Evolutionary conservation across 2,113 vertebrate genomes (phyloP).

Genomic region (Urocolius indicus): DNA sequence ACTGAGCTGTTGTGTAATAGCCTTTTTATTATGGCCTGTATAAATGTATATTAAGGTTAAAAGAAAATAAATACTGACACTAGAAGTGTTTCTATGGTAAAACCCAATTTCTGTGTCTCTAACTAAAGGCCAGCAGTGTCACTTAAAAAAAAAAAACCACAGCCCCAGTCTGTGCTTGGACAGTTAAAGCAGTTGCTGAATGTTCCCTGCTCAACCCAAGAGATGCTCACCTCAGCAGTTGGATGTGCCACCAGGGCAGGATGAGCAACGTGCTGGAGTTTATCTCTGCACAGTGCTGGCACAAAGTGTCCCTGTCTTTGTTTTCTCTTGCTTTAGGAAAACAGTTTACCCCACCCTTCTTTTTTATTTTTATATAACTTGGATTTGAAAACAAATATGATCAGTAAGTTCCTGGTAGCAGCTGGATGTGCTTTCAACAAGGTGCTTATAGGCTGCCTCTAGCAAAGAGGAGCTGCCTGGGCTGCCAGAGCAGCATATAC

Average conservation of each 20-base stretch:
- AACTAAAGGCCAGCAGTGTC: background rate
- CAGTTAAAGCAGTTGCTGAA: background rate
- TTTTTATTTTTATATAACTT: background rate
- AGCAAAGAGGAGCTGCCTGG: background rate
- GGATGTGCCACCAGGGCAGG: background rate
- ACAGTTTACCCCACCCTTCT: background rate
- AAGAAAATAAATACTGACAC: conserved; percentile 82
- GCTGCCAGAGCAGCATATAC: background rate
- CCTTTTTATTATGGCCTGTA: conserved; percentile 86
- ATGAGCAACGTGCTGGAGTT: background rate
- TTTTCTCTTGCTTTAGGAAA: background rate
- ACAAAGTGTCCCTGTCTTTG: background rate
- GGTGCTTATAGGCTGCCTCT: conserved; percentile 19
- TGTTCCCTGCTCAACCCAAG: background rate
- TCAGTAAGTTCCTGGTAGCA: background rate
- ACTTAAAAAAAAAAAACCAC: background rate
- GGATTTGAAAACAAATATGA: background rate
- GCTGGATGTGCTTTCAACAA: background rate
- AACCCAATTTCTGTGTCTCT: conserved; percentile 1
- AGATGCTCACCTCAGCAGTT: background rate
- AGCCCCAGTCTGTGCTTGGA: background rate
- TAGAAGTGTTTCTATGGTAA: conserved; percentile 73
- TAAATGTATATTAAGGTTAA: conserved; percentile 82
- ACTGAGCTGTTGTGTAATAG: conserved; percentile 76
- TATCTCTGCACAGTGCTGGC: background rate